phyloP scores from a whole-genome alignment of 2,888 invertebrate genomes.

The Morpho helenor region DNA sequence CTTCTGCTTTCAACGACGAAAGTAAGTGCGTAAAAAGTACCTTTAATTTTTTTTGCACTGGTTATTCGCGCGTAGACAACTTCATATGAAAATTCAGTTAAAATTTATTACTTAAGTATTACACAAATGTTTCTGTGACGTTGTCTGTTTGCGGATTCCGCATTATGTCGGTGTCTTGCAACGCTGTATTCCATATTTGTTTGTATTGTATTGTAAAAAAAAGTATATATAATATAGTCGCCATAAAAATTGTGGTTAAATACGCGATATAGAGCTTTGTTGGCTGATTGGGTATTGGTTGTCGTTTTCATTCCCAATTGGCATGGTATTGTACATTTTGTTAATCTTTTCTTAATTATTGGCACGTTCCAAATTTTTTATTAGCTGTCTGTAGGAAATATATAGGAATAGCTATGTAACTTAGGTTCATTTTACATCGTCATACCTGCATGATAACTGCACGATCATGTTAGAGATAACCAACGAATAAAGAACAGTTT shows the following conservation, averaged over 20 bases:
- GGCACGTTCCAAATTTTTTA: slow-evolving; percentile 37
- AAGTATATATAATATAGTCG: slow-evolving; percentile 31
- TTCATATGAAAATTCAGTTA: slow-evolving; percentile 23
- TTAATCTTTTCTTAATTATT: slow-evolving; percentile 32
- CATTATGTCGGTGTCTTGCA: slow-evolving; percentile 35
- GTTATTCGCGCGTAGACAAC: slow-evolving; percentile 37
- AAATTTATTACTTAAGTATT: slow-evolving; percentile 2
- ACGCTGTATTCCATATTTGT: slow-evolving; percentile 32
- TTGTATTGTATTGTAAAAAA: slow-evolving; percentile 30
- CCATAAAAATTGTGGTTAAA: slow-evolving; percentile 36
- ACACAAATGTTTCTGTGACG: slow-evolving; percentile 23
- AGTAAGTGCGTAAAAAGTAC: slow-evolving; percentile 41
- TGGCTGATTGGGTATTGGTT: slow-evolving; percentile 57
- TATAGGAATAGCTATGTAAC: slow-evolving; percentile 33
- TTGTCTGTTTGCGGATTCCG: slow-evolving; percentile 36
- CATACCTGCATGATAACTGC: slow-evolving; percentile 38
- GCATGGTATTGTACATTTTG: slow-evolving; percentile 43
- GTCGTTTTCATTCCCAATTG: slow-evolving; percentile 52
- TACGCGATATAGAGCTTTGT: slow-evolving; percentile 47
- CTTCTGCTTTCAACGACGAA: slow-evolving; percentile 44
- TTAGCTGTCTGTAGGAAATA: slow-evolving; percentile 34
- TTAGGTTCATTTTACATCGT: slow-evolving; percentile 36
- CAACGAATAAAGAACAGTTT: not conserved
- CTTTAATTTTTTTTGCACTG: slow-evolving; percentile 32
- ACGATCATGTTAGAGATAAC: slow-evolving; percentile 28